Percentiles rank a stretch among this genome's conserved stretches.
phyloP scores from a whole-genome alignment of 2,797 vertebrate genomes.

The Poecilia velifera region DNA sequence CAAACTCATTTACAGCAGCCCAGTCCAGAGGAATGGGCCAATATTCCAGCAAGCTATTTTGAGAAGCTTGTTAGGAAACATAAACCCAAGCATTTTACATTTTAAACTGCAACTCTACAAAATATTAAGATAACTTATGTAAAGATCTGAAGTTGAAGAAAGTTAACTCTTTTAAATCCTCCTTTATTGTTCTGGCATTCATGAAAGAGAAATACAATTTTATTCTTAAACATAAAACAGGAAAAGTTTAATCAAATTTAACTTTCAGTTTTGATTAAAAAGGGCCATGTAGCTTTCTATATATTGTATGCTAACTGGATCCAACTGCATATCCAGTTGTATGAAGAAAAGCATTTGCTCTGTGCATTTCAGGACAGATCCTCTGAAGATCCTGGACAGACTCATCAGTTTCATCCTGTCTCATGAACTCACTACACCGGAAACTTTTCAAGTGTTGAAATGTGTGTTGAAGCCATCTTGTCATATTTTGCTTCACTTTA shows the following conservation, averaged over 20 bases:
- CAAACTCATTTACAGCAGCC: neutral
- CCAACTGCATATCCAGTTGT: neutral
- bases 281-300: neutral
- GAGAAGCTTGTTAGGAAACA: neutral
- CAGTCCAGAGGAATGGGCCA: neutral
- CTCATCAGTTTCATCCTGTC: slow-evolving; percentile 43
- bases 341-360: neutral
- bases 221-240: neutral
- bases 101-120: neutral
- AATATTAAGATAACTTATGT: neutral
- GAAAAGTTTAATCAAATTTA: neutral
- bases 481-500: slow-evolving; percentile 72
- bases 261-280: neutral
- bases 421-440: slow-evolving; percentile 25
- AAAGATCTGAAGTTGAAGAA: neutral
- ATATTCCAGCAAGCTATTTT: neutral
- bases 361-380: slow-evolving; percentile 27
- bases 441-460: slow-evolving; percentile 62
- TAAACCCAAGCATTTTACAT: neutral
- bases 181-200: neutral
- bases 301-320: neutral
- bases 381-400: slow-evolving; percentile 30
- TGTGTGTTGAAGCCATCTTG: slow-evolving; percentile 65
- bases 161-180: neutral
- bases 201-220: neutral